Conservation (phyloP, 2,888 invertebrate genomes). For the Caenorhabditis sp. region DNA sequence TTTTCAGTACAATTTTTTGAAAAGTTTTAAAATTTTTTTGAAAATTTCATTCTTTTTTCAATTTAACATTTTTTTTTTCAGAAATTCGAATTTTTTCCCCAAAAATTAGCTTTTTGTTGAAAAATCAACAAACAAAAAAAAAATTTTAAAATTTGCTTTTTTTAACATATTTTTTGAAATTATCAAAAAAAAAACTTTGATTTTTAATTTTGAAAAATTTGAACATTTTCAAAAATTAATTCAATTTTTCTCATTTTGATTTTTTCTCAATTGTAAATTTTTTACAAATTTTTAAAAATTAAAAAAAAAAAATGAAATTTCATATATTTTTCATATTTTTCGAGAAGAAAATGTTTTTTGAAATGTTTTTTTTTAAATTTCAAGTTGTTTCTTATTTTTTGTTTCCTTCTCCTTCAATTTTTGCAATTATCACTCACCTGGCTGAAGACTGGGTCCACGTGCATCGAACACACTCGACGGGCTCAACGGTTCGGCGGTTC, state of each 20-base stretch:
- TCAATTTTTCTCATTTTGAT: background rate
- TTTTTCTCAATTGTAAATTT: background rate
- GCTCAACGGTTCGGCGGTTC: slow-evolving; percentile 48
- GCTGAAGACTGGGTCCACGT: slow-evolving; percentile 45
- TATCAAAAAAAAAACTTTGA: background rate
- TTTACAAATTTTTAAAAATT: slow-evolving; percentile 4
- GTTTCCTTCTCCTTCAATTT: background rate
- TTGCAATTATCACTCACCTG: too few relatives aligned
- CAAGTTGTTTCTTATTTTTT: too few relatives aligned
- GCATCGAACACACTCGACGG: slow-evolving; percentile 64
- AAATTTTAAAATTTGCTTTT: background rate
- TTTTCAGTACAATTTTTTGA: background rate
- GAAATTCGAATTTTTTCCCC: too few relatives aligned
- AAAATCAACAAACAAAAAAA: too few relatives aligned
- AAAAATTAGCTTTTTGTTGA: too few relatives aligned
- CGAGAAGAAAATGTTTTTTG: background rate
- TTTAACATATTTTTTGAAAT: background rate
- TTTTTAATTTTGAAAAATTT: slow-evolving; percentile 4
- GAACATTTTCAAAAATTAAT: background rate
- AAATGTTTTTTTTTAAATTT: too few relatives aligned
- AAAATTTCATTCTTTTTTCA: background rate
- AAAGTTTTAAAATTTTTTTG: background rate
- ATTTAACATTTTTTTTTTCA: background rate
- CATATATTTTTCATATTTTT: background rate
- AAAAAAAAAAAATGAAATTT: background rate